Evolutionary conservation across 2,888 invertebrate genomes (phyloP), one percentile per base, ranked within the genome.

Genomic region (Caenorhabditis japonica): DNA sequence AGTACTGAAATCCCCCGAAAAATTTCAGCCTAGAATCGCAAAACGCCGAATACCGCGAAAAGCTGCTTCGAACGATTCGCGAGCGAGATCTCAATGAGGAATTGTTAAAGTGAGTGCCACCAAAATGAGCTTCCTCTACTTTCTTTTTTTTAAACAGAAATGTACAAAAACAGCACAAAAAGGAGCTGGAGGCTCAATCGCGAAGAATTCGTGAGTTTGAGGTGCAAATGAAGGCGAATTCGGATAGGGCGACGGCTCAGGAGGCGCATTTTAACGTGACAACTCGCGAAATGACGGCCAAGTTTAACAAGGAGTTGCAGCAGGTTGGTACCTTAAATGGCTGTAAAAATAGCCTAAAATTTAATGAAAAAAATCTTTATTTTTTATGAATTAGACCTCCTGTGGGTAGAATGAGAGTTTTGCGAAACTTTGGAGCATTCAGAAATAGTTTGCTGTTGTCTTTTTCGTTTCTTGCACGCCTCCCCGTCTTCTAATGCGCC

Each of bases 21-120:
- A 53, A 13, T 62, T 75, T 44, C 66, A 83, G 84, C 69, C 13
- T 80, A 25, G 82, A 83, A 59, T 47, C 79, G 30, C 80, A 83
- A 59, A 82, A 80, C 41, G 56, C 69, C 0, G 81, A 84, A 36
- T 84, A 83, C 47, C 72, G 83, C 2, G 83, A 84, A 36, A 82
- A 81, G 38, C 53, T 83, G 51, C 19, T 82, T 38, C 51, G 70
- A 23, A 76, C 79, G 5, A 77, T 83, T 3, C 44, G 81, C 4
- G 82, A 82, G 21, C 41, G 80, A 3, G 83, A 82, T 44, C 49
- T 76, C 25, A 76, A 76, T 51, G 80, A 79, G 7, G 73, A 79
- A 39, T 39, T 75, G 27, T 27, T 81, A 23, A 78, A 75, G 58
- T 56, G 25, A 52, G 58, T 25, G n/a, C n/a, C 34, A 4, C 34